Percentiles rank a stretch among this genome's conserved stretches.
phyloP scores from a whole-genome alignment of 2,888 invertebrate genomes.

The Litoditis marina region DNA sequence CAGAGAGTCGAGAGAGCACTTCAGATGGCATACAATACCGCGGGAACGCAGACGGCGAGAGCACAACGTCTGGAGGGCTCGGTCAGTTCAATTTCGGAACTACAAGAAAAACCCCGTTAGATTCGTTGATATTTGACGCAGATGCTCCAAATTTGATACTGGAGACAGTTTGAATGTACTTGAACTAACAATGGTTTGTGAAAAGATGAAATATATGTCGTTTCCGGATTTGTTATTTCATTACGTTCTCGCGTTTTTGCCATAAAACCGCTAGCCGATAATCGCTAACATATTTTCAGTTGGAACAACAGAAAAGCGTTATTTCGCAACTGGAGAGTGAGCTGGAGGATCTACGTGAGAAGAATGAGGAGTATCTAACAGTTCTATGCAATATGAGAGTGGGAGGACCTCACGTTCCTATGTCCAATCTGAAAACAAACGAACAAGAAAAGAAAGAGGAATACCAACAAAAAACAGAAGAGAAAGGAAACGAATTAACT shows the following conservation, averaged over 20 bases:
- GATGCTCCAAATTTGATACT: too few relatives aligned
- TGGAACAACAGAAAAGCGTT: slow-evolving; percentile 31
- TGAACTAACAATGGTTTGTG: too few relatives aligned
- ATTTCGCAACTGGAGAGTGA: slow-evolving; percentile 29
- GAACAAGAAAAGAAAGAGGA: slow-evolving; percentile 7
- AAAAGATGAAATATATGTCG: too few relatives aligned
- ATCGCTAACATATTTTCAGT: slow-evolving; percentile 8
- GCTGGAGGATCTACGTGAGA: slow-evolving; percentile 32
- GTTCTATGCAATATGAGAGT: neutral
- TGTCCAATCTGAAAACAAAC: too few relatives aligned
- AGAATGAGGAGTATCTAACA: slow-evolving; percentile 29
- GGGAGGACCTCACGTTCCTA: too few relatives aligned
- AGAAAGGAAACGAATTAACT: slow-evolving; percentile 5
- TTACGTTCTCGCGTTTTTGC: too few relatives aligned
- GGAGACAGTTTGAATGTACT: too few relatives aligned
- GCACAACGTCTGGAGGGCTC: slow-evolving; percentile 3
- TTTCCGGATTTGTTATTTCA: too few relatives aligned
- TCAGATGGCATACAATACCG: slow-evolving; percentile 1
- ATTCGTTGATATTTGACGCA: too few relatives aligned
- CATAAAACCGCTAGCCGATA: neutral
- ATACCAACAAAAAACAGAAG: neutral
- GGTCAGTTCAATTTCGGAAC: too few relatives aligned
- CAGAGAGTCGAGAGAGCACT: slow-evolving; percentile 11
- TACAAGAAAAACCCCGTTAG: too few relatives aligned
- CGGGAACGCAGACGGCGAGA: slow-evolving; percentile 5